These are phyloP conservation scores for Drosophila arawakana DNA, from an alignment of 1,140 invertebrate genomes.

Conservation along the genomic window DNA sequence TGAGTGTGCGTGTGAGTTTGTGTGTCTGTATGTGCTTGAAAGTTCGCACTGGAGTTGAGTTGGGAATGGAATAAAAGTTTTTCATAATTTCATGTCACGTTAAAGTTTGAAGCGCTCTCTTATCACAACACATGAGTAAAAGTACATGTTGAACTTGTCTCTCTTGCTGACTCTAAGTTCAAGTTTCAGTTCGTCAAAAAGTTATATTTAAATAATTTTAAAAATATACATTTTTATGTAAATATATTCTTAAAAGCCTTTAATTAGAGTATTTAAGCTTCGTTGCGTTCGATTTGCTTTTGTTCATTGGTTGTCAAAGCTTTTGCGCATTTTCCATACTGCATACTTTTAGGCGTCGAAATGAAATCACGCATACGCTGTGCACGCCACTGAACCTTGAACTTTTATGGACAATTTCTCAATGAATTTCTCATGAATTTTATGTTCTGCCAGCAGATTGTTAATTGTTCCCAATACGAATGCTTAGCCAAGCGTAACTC, in stretches of 20 bases:
- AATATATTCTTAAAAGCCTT: background rate
- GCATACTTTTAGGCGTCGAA: constrained; percentile 40
- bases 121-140: constrained; percentile 22
- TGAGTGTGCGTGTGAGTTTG: constrained; percentile 9
- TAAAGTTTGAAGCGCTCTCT: constrained; percentile 26
- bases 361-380: constrained; percentile 37
- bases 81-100: constrained; percentile 48
- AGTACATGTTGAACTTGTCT: background rate
- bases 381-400: constrained; percentile 62
- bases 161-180: background rate
- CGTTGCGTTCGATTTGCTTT: background rate
- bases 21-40: constrained; percentile 17
- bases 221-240: constrained; percentile 1
- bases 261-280: background rate
- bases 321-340: constrained; percentile 1
- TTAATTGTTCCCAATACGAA: constrained; percentile 66
- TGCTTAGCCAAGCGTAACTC: constrained; percentile 41
- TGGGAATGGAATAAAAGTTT: constrained; percentile 37
- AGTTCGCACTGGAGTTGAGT: constrained; percentile 23
- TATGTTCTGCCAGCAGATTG: constrained; percentile 42
- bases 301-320: background rate
- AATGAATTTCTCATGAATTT: constrained; percentile 47
- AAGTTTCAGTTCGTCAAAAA: background rate
- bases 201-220: background rate
- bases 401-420: constrained; percentile 31